phyloP scores from a whole-genome alignment of 1,140 invertebrate species.

The Atta cephalotes region DNA sequence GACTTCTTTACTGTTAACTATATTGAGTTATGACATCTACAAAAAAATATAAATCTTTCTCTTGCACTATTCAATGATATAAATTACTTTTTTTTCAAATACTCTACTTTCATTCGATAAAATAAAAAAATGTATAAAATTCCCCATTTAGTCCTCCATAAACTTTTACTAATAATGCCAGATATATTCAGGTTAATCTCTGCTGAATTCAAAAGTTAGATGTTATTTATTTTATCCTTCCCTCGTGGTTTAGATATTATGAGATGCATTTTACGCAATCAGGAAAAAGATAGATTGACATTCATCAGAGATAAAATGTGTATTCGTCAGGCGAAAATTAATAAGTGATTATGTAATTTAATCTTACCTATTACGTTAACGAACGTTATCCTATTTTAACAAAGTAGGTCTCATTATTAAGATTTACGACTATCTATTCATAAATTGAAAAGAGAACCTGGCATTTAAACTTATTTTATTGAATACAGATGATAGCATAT shows the following conservation, averaged over 20 bases:
- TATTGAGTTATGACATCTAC: conserved; percentile 27
- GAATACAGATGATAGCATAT: not conserved
- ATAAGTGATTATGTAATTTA: conserved; percentile 24
- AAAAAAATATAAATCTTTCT: not conserved
- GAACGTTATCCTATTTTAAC: not conserved
- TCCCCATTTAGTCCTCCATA: not conserved
- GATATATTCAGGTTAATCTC: not conserved
- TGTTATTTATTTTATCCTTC: not conserved
- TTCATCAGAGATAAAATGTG: not conserved
- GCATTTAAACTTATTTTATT: not conserved
- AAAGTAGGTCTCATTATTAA: not conserved
- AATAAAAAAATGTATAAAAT: not conserved
- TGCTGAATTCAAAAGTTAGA: not conserved
- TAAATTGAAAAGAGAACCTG: not conserved
- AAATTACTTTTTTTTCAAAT: conserved; percentile 9
- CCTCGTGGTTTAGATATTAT: not conserved
- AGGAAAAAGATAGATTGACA: not conserved
- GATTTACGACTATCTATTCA: not conserved
- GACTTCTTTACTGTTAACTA: not conserved
- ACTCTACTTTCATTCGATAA: not conserved
- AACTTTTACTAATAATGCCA: not conserved
- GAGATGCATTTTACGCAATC: not conserved
- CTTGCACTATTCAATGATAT: not conserved
- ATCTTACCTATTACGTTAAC: not conserved
- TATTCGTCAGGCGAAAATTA: not conserved